Conservation (phyloP, 2,888 invertebrate species). For the Xanthorhoe spadicearia region DNA sequence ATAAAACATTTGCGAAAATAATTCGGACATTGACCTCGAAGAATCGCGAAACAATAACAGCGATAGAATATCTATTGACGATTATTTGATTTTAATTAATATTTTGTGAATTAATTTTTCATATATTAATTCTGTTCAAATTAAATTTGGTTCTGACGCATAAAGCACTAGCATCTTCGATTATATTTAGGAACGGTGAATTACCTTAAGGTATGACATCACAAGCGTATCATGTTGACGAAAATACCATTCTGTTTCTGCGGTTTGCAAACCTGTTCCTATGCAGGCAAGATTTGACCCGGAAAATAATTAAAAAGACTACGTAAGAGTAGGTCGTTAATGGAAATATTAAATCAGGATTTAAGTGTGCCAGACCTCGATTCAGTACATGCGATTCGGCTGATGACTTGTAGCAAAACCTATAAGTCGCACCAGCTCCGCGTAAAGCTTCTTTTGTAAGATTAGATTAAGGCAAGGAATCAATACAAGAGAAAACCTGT, state of each 20-base stretch:
- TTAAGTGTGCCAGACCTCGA: conserved; percentile 15
- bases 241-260: conserved; percentile 32
- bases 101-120: background rate
- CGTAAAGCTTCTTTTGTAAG: no score
- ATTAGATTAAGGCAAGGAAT: no score
- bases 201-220: conserved; percentile 25
- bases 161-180: background rate
- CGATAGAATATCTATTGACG: background rate
- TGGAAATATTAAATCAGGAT: conserved; percentile 36
- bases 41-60: background rate
- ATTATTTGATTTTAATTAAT: background rate
- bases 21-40: conserved; percentile 3
- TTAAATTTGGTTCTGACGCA: background rate
- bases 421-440: background rate
- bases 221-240: conserved; percentile 17
- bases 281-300: conserved; percentile 23
- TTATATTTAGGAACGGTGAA: conserved; percentile 7
- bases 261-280: conserved; percentile 29
- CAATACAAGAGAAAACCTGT: no score
- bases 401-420: background rate
- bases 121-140: no score
- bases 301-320: conserved; percentile 29
- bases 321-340: conserved; percentile 30
- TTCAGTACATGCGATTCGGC: background rate
- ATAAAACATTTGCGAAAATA: background rate